A percentile compares a stretch with the other conserved stretches of the same genome.
phyloP scores from a whole-genome alignment of 2,797 vertebrate species.

The Melanotaenia boesemani region DNA sequence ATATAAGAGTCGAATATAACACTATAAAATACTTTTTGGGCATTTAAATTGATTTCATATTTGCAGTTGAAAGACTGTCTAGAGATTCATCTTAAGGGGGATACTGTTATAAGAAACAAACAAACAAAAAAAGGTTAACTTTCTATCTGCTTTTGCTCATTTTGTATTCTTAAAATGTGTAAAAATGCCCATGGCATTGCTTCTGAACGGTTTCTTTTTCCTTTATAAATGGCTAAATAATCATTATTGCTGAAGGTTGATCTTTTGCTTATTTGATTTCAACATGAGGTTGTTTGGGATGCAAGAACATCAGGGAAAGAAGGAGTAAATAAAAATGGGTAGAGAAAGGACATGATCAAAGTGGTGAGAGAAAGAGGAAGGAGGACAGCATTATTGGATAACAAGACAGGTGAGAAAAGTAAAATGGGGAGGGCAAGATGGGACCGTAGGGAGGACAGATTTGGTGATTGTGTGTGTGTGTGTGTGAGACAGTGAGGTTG shows the following conservation, averaged over 20 bases:
- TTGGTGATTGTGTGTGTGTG: conserved; percentile 4
- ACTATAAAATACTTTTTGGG: background rate
- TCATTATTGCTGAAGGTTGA: background rate
- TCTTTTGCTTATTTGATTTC: background rate
- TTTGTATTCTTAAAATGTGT: background rate
- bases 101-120: background rate
- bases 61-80: background rate
- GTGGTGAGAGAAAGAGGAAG: conserved; percentile 5
- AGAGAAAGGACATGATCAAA: background rate
- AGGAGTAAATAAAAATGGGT: background rate
- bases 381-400: conserved; percentile 15
- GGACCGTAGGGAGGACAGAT: conserved; percentile 15
- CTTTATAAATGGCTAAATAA: background rate
- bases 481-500: background rate
- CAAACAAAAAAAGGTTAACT: background rate
- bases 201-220: background rate
- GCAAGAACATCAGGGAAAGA: background rate
- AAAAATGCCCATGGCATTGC: background rate
- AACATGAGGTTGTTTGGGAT: background rate
- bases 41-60: background rate
- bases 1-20: background rate
- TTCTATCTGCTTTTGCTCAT: background rate
- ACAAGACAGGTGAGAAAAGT: conserved; percentile 25
- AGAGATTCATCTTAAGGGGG: background rate
- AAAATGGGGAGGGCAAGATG: conserved; percentile 6